phyloP scores from a whole-genome alignment of 2,888 invertebrate genomes.

The Crepidodera aurea region DNA sequence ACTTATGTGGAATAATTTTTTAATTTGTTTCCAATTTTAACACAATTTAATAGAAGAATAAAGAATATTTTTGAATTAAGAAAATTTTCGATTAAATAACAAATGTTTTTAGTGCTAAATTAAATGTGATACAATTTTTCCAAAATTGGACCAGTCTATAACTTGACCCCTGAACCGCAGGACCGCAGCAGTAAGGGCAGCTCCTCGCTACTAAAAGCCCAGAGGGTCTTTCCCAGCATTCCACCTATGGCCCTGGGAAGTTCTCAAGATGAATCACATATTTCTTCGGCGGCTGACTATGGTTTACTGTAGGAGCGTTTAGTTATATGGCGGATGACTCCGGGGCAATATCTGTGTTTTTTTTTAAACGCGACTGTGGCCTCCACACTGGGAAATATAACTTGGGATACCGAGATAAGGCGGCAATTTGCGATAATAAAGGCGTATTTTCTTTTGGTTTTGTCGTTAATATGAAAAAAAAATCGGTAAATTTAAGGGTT shows the following conservation, averaged over 20 bases:
- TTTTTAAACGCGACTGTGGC: background rate
- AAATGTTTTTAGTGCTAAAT: too few relatives aligned
- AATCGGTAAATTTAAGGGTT: background rate
- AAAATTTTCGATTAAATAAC: too few relatives aligned
- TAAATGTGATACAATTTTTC: too few relatives aligned
- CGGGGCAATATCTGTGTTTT: conserved; percentile 10
- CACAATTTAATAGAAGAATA: too few relatives aligned
- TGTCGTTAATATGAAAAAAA: background rate
- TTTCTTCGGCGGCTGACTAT: conserved; percentile 15
- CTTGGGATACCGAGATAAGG: background rate
- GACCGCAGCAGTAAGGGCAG: conserved; percentile 44
- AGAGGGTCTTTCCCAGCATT: conserved; percentile 54
- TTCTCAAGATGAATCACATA: conserved; percentile 45
- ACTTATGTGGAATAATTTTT: too few relatives aligned
- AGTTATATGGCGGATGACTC: conserved; percentile 17
- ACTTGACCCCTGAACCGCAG: conserved; percentile 33
- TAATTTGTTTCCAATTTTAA: too few relatives aligned
- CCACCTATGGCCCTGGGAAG: conserved; percentile 52
- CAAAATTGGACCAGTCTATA: conserved; percentile 6
- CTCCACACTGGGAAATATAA: conserved; percentile 2
- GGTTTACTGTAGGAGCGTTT: conserved; percentile 20
- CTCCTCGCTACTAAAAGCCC: conserved; percentile 50
- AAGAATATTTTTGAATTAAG: too few relatives aligned
- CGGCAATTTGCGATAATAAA: background rate
- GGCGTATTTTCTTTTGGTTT: background rate